phyloP scores from a whole-genome alignment of 2,113 vertebrate genomes.

The Rhodinocichla rosea region DNA sequence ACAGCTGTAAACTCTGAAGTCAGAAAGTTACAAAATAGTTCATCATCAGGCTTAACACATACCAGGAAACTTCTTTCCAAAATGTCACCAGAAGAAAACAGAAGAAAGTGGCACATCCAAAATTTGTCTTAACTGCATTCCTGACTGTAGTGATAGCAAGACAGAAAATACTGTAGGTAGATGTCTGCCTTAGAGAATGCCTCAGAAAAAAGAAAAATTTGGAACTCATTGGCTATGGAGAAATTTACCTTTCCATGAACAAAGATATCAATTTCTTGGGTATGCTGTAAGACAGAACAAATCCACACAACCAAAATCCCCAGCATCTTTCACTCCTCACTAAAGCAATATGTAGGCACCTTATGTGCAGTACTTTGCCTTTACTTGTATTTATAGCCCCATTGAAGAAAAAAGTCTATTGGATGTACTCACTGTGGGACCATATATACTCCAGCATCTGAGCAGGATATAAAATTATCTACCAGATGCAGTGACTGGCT shows the following conservation, averaged over 20 bases:
- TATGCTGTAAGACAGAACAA: background rate
- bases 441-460: conserved; percentile 44
- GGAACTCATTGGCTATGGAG: background rate
- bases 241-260: conserved; percentile 38
- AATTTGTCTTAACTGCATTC: background rate
- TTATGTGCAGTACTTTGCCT: conserved; percentile 45
- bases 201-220: background rate
- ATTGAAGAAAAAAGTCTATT: conserved; percentile 40
- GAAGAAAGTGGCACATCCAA: background rate
- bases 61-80: background rate
- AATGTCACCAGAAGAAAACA: background rate
- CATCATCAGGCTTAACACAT: background rate
- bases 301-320: conserved; percentile 4
- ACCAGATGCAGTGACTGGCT: background rate
- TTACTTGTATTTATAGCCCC: conserved; percentile 58
- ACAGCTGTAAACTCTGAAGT: background rate
- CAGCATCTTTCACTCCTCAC: conserved; percentile 18
- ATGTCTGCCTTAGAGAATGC: background rate
- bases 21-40: background rate
- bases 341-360: conserved; percentile 39
- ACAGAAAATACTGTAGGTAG: background rate
- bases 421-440: background rate
- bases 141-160: background rate
- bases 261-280: conserved; percentile 37
- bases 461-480: conserved; percentile 2